Evolutionary conservation across 1,140 invertebrate genomes (phyloP), one percentile per base, ranked within the genome.

Genomic region (Metaphire vulgaris): DNA sequence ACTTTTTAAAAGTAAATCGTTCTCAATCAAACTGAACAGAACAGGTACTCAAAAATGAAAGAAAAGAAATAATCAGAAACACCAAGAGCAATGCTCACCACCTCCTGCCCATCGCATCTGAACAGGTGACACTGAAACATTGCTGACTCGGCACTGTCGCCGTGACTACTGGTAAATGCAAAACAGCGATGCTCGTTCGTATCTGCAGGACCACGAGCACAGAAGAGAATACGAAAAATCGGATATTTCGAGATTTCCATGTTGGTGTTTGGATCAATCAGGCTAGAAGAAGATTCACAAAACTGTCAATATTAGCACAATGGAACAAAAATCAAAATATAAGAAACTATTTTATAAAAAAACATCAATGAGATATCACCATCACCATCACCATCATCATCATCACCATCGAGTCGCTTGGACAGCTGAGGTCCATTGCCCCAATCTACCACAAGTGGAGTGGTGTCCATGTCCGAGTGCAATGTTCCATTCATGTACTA

Each of bases 121-220:
- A 98, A 99, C 32, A 97, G 93, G 88, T 97, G 95, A 87, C 96
- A 98, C 85, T 97, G 93, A 87, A 97, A 97, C 69, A 98, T 92
- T 56, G 92, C 91, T 12, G 91, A 91, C 83, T 96, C 93, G 80
- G 91, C 89, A 26, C 91, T 92, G 81, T 96, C 92, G 28, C 89
- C 89, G 83, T 98, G 95, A 33, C 94, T 93, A 90, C 94, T 98
- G 0, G 96, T 98, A 85, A 99, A 98, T 41, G 96, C 96, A 88
- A 99, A 98, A 87, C 97, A 99, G 15, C 92, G 90, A 1, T 91
- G 91, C 81, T 97, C 95, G 1, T 88, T 86, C 28, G 92, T 92
- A 74, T 91, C 91, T n/a, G 89, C 89, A n/a, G 91, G 90, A 1
- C 97, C 97, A 67, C 94, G 90, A 14, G 94, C 94, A 86, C 97